Conservation (phyloP, 1,140 invertebrate species). For the Drosophila pachea region DNA sequence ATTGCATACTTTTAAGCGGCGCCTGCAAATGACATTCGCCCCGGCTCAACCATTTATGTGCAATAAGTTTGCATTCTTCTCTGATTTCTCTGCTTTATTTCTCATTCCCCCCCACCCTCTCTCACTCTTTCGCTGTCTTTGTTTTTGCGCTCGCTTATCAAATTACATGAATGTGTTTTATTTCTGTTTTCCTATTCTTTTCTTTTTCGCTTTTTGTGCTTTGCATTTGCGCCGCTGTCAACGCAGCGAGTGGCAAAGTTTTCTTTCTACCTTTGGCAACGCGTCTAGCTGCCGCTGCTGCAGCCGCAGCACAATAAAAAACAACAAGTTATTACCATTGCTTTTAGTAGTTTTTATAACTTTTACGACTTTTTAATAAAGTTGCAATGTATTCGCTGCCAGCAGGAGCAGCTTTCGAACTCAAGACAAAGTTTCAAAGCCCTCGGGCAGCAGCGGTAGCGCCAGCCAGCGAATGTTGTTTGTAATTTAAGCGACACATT, state of each 20-base stretch:
- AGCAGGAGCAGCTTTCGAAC: slow-evolving; percentile 37
- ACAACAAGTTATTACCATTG: slow-evolving; percentile 74
- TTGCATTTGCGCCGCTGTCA: slow-evolving; percentile 11
- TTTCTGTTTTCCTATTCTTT: no score
- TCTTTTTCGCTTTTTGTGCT: background rate
- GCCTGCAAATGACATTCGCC: slow-evolving; percentile 21
- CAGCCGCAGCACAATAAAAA: slow-evolving; percentile 43
- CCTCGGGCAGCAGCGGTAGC: background rate
- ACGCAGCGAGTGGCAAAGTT: slow-evolving; percentile 26
- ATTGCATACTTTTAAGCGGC: slow-evolving; percentile 33
- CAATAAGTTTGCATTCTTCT: slow-evolving; percentile 25
- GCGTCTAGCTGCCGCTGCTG: slow-evolving; percentile 21
- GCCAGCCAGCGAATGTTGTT: slow-evolving; percentile 21
- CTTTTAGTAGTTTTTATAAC: slow-evolving; percentile 77
- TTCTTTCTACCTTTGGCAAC: slow-evolving; percentile 27
- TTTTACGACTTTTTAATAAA: slow-evolving; percentile 78
- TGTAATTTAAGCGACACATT: slow-evolving; percentile 57
- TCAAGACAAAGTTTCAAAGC: slow-evolving; percentile 64
- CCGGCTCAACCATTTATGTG: slow-evolving; percentile 1
- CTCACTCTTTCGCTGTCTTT: background rate
- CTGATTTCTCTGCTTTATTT: slow-evolving; percentile 15
- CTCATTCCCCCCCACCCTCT: no score
- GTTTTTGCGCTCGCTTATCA: slow-evolving; percentile 33
- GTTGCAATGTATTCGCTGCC: slow-evolving; percentile 66
- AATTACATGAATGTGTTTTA: slow-evolving; percentile 30